Evolutionary conservation across 1,140 invertebrate genomes (phyloP), one percentile per base, ranked within the genome.

Genomic region (Hycleus cichorii): DNA sequence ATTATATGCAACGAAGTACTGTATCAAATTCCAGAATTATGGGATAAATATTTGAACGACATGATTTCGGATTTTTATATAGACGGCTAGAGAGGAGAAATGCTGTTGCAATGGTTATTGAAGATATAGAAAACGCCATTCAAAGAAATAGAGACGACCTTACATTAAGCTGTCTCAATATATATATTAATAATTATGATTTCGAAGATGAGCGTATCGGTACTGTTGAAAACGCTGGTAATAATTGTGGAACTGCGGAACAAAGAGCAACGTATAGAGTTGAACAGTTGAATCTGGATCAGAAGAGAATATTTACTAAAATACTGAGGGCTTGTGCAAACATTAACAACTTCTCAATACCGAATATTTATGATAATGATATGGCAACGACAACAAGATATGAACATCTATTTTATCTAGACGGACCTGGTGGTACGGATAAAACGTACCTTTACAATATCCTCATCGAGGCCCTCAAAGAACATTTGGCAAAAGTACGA

Each of bases 311-410:
- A 2, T 18, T 18, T 18, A 18, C 18, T 18, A 18, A 1, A 18
- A 18, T 18, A 18, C 18, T 18, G 18, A 56, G 67, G 12, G 68
- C 67, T n/a, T 12, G 12, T 12, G 12, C 12, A 12, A 12, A 12
- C 12, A 12, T 0, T 12, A 12, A 12, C 12, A 12, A 12, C 12
- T 12, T 12, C 12, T 12, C 12, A 12, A 1, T 12, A 12, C 12
- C 12, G 12, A 12, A 12, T 12, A 12, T 12, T 12, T 12, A 12
- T 12, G 12, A 12, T 12, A 12, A 12, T 12, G 1, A 12, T 12
- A 12, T 12, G 12, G 12, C 12, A 12, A 0, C 12, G 12, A 1
- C 12, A 12, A 12, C 12, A 12, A 0, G 12, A 12, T 12, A 12
- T 12, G 12, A 12, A 12, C 12, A 12, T 12, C 12, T 12, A 12